These are phyloP conservation scores for Semibalanus balanoides DNA, from an alignment of 1,140 invertebrate genomes.

Conservation along the genomic window DNA sequence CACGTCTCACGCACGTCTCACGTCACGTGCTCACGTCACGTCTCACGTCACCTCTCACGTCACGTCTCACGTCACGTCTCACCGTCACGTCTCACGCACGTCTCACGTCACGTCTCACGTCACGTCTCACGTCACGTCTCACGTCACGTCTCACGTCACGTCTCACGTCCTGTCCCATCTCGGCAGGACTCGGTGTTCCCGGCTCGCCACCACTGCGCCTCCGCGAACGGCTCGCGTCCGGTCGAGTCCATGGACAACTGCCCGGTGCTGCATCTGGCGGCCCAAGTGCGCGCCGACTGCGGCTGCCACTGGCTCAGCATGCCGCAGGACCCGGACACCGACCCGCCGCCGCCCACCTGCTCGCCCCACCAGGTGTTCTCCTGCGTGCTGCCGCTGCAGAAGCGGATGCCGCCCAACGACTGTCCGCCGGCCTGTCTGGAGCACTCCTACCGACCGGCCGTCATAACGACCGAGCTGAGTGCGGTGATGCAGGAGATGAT, in stretches of 20 bases:
- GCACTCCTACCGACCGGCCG: neutral
- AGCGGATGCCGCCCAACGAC: too few species aligned
- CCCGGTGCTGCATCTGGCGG: neutral
- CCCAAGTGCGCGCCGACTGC: neutral
- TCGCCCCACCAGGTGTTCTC: neutral
- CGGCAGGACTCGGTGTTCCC: neutral
- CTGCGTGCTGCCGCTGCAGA: neutral
- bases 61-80: too few species aligned
- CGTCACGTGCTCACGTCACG: too few species aligned
- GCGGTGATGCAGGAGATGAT: neutral
- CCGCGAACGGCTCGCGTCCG: neutral
- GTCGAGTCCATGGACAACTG: neutral
- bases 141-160: too few species aligned
- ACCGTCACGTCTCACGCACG: too few species aligned
- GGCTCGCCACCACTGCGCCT: neutral
- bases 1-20: too few species aligned
- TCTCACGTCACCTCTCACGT: too few species aligned
- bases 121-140: too few species aligned
- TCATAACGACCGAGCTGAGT: neutral
- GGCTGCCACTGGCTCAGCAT: neutral
- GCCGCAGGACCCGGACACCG: too few species aligned
- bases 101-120: too few species aligned
- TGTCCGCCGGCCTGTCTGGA: neutral
- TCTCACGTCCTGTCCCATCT: too few species aligned
- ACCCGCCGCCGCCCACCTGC: neutral